These are phyloP conservation scores for Osmerus mordax DNA, from an alignment of 2,113 vertebrate species.

Conservation along the genomic window DNA sequence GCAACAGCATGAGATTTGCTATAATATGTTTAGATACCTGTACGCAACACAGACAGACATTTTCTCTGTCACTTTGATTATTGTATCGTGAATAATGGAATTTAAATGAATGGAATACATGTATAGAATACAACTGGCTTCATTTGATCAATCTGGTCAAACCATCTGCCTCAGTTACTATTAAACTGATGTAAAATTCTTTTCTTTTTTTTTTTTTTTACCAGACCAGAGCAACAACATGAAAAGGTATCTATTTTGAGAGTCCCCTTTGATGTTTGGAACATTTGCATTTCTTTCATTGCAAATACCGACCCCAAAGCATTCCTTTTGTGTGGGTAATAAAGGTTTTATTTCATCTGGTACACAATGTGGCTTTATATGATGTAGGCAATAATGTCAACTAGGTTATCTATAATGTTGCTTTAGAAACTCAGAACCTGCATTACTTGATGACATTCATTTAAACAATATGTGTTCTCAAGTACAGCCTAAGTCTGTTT, in stretches of 20 bases:
- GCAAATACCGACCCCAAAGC: slow-evolving; percentile 21
- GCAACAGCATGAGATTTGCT: slow-evolving; percentile 50
- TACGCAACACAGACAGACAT: too few relatives aligned
- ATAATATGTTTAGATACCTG: not conserved
- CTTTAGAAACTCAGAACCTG: too few relatives aligned
- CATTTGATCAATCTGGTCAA: too few relatives aligned
- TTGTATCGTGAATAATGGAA: too few relatives aligned
- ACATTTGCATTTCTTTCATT: slow-evolving; percentile 30
- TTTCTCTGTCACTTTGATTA: too few relatives aligned
- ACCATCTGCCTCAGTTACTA: not conserved
- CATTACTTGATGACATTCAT: too few relatives aligned
- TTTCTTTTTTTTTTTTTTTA: too few relatives aligned
- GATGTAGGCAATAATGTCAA: not conserved
- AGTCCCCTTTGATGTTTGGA: not conserved
- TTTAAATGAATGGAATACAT: too few relatives aligned
- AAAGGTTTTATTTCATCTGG: slow-evolving; percentile 33
- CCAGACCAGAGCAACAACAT: not conserved
- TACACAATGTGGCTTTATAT: not conserved
- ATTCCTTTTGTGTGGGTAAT: slow-evolving; percentile 52
- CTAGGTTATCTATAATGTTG: too few relatives aligned
- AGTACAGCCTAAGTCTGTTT: too few relatives aligned
- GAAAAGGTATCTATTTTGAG: not conserved
- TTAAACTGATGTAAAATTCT: not conserved
- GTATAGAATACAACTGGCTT: not conserved
- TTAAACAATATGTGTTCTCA: too few relatives aligned